phyloP scores from a whole-genome alignment of 2,113 vertebrate species.

The Rhodinocichla rosea region DNA sequence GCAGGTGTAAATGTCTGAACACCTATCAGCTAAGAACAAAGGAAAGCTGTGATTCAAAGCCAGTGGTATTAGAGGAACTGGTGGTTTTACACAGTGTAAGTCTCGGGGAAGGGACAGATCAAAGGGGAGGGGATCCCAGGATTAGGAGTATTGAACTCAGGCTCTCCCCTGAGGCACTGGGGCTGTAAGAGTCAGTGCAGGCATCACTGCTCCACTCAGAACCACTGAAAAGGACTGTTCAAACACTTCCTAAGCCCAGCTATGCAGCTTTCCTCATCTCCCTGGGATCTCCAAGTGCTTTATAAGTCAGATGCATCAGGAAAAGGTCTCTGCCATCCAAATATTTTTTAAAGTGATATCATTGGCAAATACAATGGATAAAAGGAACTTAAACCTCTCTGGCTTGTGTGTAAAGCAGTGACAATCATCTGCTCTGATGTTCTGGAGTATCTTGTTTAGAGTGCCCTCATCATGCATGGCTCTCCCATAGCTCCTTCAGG shows the following conservation, averaged over 20 bases:
- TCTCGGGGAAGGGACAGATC: background rate
- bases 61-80: background rate
- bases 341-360: background rate
- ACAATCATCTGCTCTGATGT: background rate
- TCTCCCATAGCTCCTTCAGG: background rate
- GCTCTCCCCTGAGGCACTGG: background rate
- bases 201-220: background rate
- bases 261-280: background rate
- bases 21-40: background rate
- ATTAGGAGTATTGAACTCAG: background rate
- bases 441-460: background rate
- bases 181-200: background rate
- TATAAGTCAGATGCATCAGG: background rate
- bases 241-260: background rate
- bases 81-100: background rate
- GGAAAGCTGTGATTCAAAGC: background rate
- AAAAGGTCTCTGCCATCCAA: background rate
- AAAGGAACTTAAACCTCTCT: background rate
- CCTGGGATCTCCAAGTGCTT: background rate
- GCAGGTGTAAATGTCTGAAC: background rate
- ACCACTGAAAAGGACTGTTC: background rate
- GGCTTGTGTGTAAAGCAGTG: background rate
- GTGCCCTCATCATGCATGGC: background rate
- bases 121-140: background rate
- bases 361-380: background rate